These are phyloP conservation scores for Baccha elongata DNA, from an alignment of 2,888 invertebrate species.

Conservation along the genomic window DNA sequence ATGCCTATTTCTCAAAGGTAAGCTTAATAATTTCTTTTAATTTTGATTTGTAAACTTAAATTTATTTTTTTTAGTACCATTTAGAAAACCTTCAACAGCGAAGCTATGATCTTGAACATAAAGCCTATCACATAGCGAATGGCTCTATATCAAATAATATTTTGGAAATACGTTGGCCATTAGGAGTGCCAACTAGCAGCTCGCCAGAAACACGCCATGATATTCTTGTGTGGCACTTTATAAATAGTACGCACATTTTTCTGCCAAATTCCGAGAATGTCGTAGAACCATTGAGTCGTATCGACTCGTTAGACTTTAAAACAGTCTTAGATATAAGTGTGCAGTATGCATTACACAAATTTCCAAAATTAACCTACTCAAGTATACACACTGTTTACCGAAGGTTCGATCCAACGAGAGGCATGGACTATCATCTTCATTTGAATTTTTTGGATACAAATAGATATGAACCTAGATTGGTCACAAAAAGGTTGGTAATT, in stretches of 20 bases:
- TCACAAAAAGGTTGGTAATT: conserved; percentile 83
- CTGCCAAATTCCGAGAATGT: conserved; percentile 91
- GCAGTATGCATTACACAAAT: conserved; percentile 83
- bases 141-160: conserved; percentile 84
- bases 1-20: conserved; percentile 88
- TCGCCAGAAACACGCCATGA: conserved; percentile 90
- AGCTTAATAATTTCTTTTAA: conserved; percentile 72
- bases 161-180: conserved; percentile 87
- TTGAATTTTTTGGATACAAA: conserved; percentile 84
- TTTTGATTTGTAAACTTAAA: conserved; percentile 7
- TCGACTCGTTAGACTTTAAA: conserved; percentile 87
- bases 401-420: conserved; percentile 91
- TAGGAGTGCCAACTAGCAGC: conserved; percentile 87
- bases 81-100: conserved; percentile 82
- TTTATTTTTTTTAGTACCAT: conserved; percentile 80
- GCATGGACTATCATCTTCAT: conserved; percentile 93
- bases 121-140: conserved; percentile 81
- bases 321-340: conserved; percentile 84
- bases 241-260: conserved; percentile 92
- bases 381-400: conserved; percentile 88
- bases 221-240: conserved; percentile 92
- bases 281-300: conserved; percentile 85
- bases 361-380: conserved; percentile 83
- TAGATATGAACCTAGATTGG: conserved; percentile 80
- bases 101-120: conserved; percentile 79